A percentile compares a stretch with the other conserved stretches of the same genome.
Evolutionary conservation across 1,140 invertebrate genomes (phyloP).

Genomic region (Rhyacophila brunnea): DNA sequence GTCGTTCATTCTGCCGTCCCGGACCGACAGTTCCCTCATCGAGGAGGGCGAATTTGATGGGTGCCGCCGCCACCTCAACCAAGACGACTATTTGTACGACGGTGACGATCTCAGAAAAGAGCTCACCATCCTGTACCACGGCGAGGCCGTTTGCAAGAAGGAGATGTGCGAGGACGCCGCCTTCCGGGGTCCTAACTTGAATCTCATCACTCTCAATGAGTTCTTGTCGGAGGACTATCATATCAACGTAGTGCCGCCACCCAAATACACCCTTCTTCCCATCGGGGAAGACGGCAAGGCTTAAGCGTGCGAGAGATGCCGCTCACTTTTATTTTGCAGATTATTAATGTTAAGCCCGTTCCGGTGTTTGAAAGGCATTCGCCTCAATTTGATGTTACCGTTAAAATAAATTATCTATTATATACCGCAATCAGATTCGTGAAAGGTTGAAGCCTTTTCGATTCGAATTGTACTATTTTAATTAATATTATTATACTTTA

Average conservation of each 20-base stretch:
- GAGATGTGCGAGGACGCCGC: not conserved
- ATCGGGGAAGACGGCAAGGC: conserved; percentile 8
- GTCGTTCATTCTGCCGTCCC: conserved; percentile 28
- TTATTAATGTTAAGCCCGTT: too few species aligned
- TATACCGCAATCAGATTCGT: too few species aligned
- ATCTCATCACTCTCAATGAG: conserved; percentile 28
- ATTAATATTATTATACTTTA: too few species aligned
- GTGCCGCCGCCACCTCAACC: conserved; percentile 1
- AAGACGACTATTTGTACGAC: conserved; percentile 7
- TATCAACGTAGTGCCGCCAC: conserved; percentile 25
- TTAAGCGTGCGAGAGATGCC: not conserved
- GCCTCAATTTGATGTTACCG: too few species aligned
- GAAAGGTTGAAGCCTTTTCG: too few species aligned
- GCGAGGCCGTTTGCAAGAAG: conserved; percentile 18
- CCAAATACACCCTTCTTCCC: conserved; percentile 28
- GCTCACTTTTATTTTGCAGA: too few species aligned
- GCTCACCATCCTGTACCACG: conserved; percentile 16
- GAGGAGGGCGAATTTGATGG: conserved; percentile 12
- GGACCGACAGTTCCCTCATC: conserved; percentile 13
- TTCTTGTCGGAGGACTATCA: conserved; percentile 30
- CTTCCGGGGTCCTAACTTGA: conserved; percentile 3
- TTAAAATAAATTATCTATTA: too few species aligned
- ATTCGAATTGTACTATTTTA: too few species aligned
- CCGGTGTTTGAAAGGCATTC: too few species aligned
- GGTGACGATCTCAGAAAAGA: conserved; percentile 21